Evolutionary conservation across 1,140 invertebrate genomes (phyloP), one percentile per base, ranked within the genome.

Genomic region (Drosophila leontia): DNA sequence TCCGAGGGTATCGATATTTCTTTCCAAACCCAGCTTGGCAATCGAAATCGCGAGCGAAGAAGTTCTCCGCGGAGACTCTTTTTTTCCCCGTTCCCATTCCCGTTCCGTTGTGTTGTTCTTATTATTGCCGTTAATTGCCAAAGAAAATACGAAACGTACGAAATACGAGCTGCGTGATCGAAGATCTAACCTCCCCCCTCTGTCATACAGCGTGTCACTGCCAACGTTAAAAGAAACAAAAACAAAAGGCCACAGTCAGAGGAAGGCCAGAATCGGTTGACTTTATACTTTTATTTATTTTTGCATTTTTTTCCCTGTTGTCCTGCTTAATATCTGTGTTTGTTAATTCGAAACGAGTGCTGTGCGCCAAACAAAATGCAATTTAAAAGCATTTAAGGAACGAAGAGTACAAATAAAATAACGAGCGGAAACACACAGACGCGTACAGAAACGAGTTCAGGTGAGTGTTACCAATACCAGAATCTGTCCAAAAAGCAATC

Each of bases 301-400:
- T 62, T 44, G 56, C 57, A 48, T 48, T 42, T 64, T 44, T 64
- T 64, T 64, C 61, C 29, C 57, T 65, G 62, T 57, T 56, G 55
- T 65, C 57, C 34, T 65, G 57, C 53, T 29, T 41, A 29, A 71
- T 34, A 44, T 47, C 32, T 12, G 61, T 50, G 29, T 55, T 37
- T 69, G 65, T 48, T 29, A 32, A 48, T 34, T 47, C 55, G 42
- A 62, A 62, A 17, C 34, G 44, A 45, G 37, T 44, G 59, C 53
- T 67, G 44, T 75, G 56, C 58, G 47, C 47, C 41, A 45, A 68
- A 37, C 80, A 84, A 85, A 81, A 84, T 84, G 81, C 77, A 77
- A 81, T 61, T 71, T 45, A 51, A 77, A 35, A 53, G 60, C 57
- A 64, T 75, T 78, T 77, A 55, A 47, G 63, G 9, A 56, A 47